phyloP scores from a whole-genome alignment of 2,113 vertebrate genomes.

The Anguilla japonica region DNA sequence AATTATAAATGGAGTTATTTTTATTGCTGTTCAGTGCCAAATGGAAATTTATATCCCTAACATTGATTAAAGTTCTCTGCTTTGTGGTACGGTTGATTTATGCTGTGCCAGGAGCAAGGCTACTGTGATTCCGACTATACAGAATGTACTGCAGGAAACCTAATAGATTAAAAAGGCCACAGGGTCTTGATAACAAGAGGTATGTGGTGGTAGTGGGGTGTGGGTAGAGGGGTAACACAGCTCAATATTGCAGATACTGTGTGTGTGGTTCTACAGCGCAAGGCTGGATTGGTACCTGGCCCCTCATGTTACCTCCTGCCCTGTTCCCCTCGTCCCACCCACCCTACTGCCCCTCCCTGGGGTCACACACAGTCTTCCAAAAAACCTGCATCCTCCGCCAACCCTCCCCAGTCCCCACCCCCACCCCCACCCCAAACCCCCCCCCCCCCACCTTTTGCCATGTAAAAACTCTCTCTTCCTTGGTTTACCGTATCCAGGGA shows the following conservation, averaged over 20 bases:
- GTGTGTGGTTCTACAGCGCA: background rate
- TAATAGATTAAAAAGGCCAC: background rate
- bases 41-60: background rate
- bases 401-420: background rate
- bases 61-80: background rate
- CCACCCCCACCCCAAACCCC: background rate
- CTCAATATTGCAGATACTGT: background rate
- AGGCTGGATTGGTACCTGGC: background rate
- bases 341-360: conserved; percentile 6
- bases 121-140: background rate
- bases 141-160: background rate
- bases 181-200: background rate
- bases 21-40: background rate
- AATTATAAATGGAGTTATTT: background rate
- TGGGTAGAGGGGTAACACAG: background rate
- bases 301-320: background rate
- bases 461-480: conserved; percentile 59
- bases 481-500: conserved; percentile 73
- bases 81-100: background rate
- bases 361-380: conserved; percentile 40
- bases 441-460: conserved; percentile 13
- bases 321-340: conserved; percentile 27
- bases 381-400: background rate
- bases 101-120: background rate
- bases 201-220: background rate